phyloP scores from a whole-genome alignment of 2,888 invertebrate species.

The Synergus japonicus region DNA sequence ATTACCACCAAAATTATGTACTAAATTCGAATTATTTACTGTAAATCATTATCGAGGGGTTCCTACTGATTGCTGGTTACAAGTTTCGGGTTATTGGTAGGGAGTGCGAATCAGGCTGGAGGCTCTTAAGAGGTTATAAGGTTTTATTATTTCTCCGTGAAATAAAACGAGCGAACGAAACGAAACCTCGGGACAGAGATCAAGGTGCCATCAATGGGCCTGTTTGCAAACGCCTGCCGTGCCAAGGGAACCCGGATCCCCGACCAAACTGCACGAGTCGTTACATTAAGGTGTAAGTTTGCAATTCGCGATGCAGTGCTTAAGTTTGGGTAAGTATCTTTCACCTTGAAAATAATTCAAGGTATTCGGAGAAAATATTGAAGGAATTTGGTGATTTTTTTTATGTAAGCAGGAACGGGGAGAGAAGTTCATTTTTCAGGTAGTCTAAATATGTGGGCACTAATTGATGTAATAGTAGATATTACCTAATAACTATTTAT shows the following conservation, averaged over 20 bases:
- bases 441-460: too few relatives aligned
- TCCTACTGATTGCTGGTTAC: background rate
- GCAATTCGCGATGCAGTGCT: background rate
- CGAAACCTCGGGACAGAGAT: background rate
- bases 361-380: background rate
- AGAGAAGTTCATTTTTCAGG: background rate
- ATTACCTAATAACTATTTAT: background rate
- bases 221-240: constrained; percentile 9
- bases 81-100: background rate
- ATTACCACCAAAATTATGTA: background rate
- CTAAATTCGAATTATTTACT: background rate
- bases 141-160: constrained; percentile 26
- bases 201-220: constrained; percentile 27
- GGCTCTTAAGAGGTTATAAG: background rate
- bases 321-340: background rate
- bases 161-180: background rate
- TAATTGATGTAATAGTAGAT: too few relatives aligned
- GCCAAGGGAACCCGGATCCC: background rate
- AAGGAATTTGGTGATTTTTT: background rate
- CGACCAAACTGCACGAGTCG: constrained; percentile 2
- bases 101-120: background rate
- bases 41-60: background rate
- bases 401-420: background rate
- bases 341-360: constrained; percentile 27
- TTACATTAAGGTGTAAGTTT: background rate